Conservation (phyloP, 2,113 vertebrate genomes). For the Elephas maximus region DNA sequence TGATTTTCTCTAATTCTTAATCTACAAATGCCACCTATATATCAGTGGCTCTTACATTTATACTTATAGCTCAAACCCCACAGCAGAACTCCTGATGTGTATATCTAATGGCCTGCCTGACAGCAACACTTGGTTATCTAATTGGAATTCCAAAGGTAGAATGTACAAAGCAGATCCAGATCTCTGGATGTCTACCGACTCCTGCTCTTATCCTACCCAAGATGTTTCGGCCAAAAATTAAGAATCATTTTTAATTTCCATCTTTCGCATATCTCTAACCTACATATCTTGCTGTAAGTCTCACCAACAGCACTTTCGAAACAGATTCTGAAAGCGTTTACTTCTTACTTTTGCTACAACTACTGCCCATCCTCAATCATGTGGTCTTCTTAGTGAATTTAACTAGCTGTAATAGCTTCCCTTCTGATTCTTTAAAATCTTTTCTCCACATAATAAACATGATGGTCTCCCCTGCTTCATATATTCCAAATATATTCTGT, state of each 20-base stretch:
- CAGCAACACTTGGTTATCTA: background rate
- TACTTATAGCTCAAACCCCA: background rate
- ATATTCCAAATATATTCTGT: background rate
- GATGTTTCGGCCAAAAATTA: background rate
- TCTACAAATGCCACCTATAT: background rate
- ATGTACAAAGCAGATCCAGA: background rate
- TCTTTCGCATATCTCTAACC: background rate
- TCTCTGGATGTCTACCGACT: rapidly evolving
- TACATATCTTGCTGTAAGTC: background rate
- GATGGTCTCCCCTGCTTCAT: background rate
- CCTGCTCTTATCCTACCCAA: background rate
- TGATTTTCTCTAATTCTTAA: background rate
- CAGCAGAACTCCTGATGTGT: background rate
- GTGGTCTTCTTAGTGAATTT: background rate
- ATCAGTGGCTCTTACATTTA: background rate
- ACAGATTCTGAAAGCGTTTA: background rate
- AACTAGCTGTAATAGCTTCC: background rate
- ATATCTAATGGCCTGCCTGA: background rate
- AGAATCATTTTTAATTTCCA: background rate
- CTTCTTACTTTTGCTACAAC: rapidly evolving
- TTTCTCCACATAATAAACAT: background rate
- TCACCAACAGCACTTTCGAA: background rate
- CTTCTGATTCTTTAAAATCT: background rate
- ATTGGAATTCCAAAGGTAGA: background rate
- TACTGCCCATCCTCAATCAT: background rate